Evolutionary conservation across 2,888 invertebrate species (phyloP).

Genomic region (Chrysolina americana): DNA sequence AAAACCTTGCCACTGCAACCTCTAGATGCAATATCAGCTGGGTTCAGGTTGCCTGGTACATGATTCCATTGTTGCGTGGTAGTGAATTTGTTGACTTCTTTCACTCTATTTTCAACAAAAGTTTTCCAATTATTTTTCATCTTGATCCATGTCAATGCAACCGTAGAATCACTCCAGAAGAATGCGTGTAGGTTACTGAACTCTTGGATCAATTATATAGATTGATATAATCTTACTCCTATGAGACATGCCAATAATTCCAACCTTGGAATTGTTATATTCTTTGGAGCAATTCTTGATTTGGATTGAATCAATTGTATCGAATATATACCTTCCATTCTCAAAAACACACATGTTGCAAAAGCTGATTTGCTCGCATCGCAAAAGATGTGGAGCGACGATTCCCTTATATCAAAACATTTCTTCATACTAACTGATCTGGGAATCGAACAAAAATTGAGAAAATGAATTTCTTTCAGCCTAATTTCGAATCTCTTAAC

Average conservation of each 20-base stretch:
- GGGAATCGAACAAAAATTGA: too few relatives aligned
- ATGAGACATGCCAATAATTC: not conserved
- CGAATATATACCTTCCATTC: too few relatives aligned
- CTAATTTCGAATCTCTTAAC: too few relatives aligned
- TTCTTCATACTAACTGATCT: too few relatives aligned
- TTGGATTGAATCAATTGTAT: not conserved
- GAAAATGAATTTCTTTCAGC: too few relatives aligned
- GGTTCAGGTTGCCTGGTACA: slow-evolving; percentile 11
- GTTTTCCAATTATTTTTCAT: slow-evolving; percentile 19
- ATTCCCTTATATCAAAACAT: too few relatives aligned
- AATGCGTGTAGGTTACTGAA: not conserved
- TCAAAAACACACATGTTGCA: too few relatives aligned
- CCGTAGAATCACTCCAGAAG: slow-evolving; percentile 25
- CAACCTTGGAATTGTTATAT: not conserved
- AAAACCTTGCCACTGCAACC: not conserved
- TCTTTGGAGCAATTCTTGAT: not conserved
- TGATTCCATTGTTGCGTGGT: not conserved
- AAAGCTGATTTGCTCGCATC: too few relatives aligned
- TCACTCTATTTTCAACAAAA: slow-evolving; percentile 22
- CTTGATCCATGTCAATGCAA: slow-evolving; percentile 20
- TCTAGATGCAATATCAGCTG: slow-evolving; percentile 2
- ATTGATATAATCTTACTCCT: not conserved
- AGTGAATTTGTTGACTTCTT: not conserved
- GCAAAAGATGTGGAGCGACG: too few relatives aligned
- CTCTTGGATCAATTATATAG: not conserved